Evolutionary conservation across 2,888 invertebrate species (phyloP).

Genomic region (Unio delphinus): DNA sequence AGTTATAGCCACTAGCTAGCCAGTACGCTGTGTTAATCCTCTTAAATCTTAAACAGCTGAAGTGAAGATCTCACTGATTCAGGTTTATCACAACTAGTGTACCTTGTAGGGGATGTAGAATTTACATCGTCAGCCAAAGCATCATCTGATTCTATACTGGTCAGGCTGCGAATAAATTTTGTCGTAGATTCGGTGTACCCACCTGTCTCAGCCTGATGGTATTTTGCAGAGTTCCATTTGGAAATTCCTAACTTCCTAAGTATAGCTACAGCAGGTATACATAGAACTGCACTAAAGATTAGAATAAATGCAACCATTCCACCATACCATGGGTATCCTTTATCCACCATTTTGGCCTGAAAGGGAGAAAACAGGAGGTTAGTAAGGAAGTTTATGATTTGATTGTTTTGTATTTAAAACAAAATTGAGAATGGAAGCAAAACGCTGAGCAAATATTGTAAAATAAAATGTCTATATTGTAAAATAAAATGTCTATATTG

Average conservation of each 20-base stretch:
- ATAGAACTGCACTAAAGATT: slow-evolving; percentile 51
- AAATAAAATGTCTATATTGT: no score
- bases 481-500: no score
- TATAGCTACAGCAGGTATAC: slow-evolving; percentile 56
- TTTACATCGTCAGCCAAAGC: slow-evolving; percentile 14
- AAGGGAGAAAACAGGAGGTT: slow-evolving; percentile 1
- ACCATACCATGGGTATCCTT: slow-evolving; percentile 54
- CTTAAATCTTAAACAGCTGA: no score
- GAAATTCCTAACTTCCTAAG: slow-evolving; percentile 44
- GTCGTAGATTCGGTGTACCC: slow-evolving; percentile 51
- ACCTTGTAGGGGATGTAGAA: slow-evolving; percentile 5
- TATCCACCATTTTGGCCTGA: slow-evolving; percentile 26
- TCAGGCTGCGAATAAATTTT: slow-evolving; percentile 42
- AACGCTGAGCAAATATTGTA: no score
- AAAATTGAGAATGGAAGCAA: no score
- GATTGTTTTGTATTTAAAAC: no score
- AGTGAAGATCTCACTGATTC: no score
- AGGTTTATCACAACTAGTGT: slow-evolving; percentile 17
- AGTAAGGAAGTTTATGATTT: no score
- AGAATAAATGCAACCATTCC: slow-evolving; percentile 40
- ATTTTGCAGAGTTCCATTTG: slow-evolving; percentile 50
- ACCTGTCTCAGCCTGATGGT: slow-evolving; percentile 40
- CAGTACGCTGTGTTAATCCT: no score
- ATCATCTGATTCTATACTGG: slow-evolving; percentile 41
- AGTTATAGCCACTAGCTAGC: no score